Conservation (phyloP, 2,113 vertebrate genomes). For the Thamnaconus septentrionalis region DNA sequence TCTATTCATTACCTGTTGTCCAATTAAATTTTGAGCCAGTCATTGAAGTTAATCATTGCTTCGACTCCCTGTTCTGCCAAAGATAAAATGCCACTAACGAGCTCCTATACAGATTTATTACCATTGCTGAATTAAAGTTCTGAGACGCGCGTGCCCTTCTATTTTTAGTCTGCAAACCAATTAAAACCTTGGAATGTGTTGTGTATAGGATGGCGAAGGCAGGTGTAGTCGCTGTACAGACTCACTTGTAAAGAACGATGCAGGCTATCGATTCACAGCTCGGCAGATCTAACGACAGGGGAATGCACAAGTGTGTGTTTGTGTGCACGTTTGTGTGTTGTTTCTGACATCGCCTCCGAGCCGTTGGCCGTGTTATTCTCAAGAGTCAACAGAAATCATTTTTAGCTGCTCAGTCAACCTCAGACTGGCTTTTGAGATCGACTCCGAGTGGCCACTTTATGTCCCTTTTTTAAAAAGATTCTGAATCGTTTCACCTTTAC, state of each 20-base stretch:
- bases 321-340: too few relatives aligned
- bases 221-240: conserved; percentile 38
- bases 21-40: conserved; percentile 2
- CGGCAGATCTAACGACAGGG: conserved; percentile 24
- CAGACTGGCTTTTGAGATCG: too few relatives aligned
- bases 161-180: conserved; percentile 23
- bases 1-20: not conserved
- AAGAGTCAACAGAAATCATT: too few relatives aligned
- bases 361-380: not conserved
- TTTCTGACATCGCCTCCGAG: not conserved
- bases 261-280: conserved; percentile 30
- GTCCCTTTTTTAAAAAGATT: too few relatives aligned
- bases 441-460: too few relatives aligned
- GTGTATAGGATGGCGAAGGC: conserved; percentile 25
- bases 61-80: not conserved
- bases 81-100: not conserved
- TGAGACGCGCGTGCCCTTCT: not conserved
- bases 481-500: too few relatives aligned
- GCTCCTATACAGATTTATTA: not conserved
- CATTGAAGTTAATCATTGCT: not conserved
- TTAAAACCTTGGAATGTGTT: conserved; percentile 26
- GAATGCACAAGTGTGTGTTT: too few relatives aligned
- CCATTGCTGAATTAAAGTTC: not conserved
- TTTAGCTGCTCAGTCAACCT: too few relatives aligned
- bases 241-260: conserved; percentile 35